Evolutionary conservation across 2,797 vertebrate genomes (phyloP), one percentile per base, ranked within the genome.

Genomic region (Sparidentex hasta): DNA sequence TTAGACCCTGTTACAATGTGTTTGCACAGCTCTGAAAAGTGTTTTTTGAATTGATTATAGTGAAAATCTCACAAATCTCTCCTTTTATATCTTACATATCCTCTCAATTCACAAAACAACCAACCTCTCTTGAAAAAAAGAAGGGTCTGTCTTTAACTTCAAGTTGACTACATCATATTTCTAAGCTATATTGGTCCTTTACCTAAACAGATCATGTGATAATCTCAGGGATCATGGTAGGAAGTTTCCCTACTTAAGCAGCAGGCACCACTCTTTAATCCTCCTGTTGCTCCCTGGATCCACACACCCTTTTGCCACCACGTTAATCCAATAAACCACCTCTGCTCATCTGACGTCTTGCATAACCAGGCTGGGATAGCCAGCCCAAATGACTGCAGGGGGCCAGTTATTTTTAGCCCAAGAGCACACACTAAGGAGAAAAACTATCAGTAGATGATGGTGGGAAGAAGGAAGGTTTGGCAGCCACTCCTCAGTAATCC

Each of bases 361-460:
- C 81, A 55, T 92, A 92, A 94, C 84, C 74, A 65, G 50, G 59
- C 77, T 25, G 71, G 84, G 88, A 91, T 76, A 78, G 90, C 47
- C 85, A 71, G 81, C 57, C 86, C 74, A 81, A 79, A 87, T 74
- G 64, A 87, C 81, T 80, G 79, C 74, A 62, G 73, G 66, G 72
- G 76, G 66, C 1, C 4, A 29, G 88, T 91, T 95, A 95, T 95
- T 94, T 95, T 94, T 94, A 95, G 88, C 83, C 72, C 47, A 2
- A 11, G 65, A 83, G 83, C 85, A 74, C 85, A 86, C 70, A 81
- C 67, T 81, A 69, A 78, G 65, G 54, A 83, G 61, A 74, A 81
- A 87, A 81, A 65, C 62, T 80, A 47, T 81, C 56, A 82, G 79
- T 83, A 84, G 72, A 74, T 65, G 71, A 84, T 74, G 33, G 23